phyloP scores from a whole-genome alignment of 2,888 invertebrate species.

The Anoplius nigerrimus region DNA sequence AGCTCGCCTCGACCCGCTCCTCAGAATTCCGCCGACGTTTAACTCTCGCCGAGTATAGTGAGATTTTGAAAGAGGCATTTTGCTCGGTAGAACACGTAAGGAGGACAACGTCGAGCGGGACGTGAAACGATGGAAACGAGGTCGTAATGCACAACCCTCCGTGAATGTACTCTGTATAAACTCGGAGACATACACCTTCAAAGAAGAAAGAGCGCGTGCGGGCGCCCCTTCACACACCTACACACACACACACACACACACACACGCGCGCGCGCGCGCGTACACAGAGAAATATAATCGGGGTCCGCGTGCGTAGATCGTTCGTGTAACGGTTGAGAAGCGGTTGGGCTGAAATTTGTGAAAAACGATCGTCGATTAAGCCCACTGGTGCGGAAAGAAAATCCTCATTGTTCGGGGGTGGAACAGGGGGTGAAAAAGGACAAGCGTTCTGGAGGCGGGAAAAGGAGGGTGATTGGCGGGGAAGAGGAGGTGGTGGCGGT shows the following conservation, averaged over 20 bases:
- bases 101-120: slow-evolving; percentile 9
- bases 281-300: no score
- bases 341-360: slow-evolving; percentile 43
- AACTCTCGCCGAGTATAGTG: no score
- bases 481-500: neutral
- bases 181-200: no score
- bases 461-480: neutral
- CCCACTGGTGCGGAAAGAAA: slow-evolving; percentile 48
- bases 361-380: slow-evolving; percentile 56
- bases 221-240: no score
- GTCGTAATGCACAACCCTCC: slow-evolving; percentile 32
- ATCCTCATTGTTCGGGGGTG: slow-evolving; percentile 46
- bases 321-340: neutral
- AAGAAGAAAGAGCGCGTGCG: no score
- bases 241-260: no score
- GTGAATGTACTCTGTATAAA: neutral
- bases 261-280: neutral
- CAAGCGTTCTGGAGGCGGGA: neutral
- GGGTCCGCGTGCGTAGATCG: neutral
- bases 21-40: no score
- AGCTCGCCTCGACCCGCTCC: neutral
- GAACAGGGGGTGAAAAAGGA: neutral
- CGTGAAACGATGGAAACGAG: slow-evolving; percentile 26
- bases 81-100: slow-evolving; percentile 17
- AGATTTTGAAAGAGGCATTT: slow-evolving; percentile 6